These are phyloP conservation scores for Patella depressa DNA, from an alignment of 2,888 invertebrate species.

Conservation along the genomic window DNA sequence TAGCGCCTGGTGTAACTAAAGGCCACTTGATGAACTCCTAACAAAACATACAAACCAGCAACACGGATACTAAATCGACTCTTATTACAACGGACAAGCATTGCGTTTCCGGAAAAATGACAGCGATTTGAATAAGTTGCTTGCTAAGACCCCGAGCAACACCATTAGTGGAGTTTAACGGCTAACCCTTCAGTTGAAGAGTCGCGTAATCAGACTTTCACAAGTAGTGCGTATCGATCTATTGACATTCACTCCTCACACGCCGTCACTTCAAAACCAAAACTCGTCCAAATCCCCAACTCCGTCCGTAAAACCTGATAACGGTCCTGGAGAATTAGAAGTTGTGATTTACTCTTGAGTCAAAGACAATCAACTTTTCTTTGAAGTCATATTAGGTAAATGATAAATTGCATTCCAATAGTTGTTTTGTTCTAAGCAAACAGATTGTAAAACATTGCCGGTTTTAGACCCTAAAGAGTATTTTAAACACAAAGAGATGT, in stretches of 20 bases:
- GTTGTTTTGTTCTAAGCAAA: too few relatives aligned
- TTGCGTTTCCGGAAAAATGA: slow-evolving; percentile 2
- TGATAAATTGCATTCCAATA: too few relatives aligned
- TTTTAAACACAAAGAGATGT: too few relatives aligned
- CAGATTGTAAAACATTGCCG: too few relatives aligned
- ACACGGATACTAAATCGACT: slow-evolving; percentile 5
- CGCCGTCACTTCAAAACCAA: neutral
- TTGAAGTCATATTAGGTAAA: too few relatives aligned
- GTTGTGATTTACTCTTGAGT: too few relatives aligned
- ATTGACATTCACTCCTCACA: slow-evolving; percentile 8
- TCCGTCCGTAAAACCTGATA: too few relatives aligned
- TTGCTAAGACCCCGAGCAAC: slow-evolving; percentile 5
- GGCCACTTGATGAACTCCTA: neutral
- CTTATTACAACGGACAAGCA: neutral
- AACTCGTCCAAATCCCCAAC: too few relatives aligned
- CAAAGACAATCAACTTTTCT: too few relatives aligned
- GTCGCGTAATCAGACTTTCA: neutral
- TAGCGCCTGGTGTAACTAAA: too few relatives aligned
- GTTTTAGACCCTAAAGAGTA: too few relatives aligned
- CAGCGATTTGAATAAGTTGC: neutral
- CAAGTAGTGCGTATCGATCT: neutral
- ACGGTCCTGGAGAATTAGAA: too few relatives aligned
- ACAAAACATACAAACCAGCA: slow-evolving; percentile 2
- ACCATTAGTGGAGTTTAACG: slow-evolving; percentile 5
- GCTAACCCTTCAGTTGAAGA: neutral